These are phyloP conservation scores for Itoplectis maculator DNA, from an alignment of 2,888 invertebrate genomes.

Conservation along the genomic window DNA sequence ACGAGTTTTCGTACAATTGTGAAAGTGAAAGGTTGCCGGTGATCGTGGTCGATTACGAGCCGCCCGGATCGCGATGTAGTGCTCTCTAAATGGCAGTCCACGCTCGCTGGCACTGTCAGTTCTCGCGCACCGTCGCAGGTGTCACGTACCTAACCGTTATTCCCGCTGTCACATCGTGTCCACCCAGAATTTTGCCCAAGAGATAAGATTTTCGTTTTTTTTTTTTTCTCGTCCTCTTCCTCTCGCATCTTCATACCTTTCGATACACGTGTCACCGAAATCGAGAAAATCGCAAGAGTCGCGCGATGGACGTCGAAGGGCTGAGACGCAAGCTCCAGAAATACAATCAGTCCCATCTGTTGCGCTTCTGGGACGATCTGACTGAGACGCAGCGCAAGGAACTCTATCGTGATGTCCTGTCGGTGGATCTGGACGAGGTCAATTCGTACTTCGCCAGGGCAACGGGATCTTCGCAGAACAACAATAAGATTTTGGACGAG, in stretches of 20 bases:
- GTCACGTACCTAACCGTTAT: conserved; percentile 33
- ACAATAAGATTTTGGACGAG: conserved; percentile 90
- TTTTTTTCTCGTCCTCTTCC: neutral
- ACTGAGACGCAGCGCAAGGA: conserved; percentile 87
- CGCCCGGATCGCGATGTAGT: conserved; percentile 59
- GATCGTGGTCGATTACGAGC: conserved; percentile 51
- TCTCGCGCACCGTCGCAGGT: conserved; percentile 55
- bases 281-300: neutral
- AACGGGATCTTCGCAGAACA: conserved; percentile 87
- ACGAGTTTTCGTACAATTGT: conserved; percentile 63
- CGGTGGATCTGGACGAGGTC: conserved; percentile 90
- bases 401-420: conserved; percentile 88
- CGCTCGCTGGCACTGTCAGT: conserved; percentile 65
- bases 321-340: conserved; percentile 73
- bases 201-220: conserved; percentile 18
- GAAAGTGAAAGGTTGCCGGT: conserved; percentile 69
- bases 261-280: neutral
- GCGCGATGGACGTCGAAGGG: conserved; percentile 65
- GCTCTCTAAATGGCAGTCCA: conserved; percentile 63
- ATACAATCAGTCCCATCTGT: conserved; percentile 92
- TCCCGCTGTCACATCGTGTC: conserved; percentile 40
- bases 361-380: conserved; percentile 92
- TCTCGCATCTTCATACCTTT: neutral
- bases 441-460: conserved; percentile 89
- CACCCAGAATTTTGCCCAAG: conserved; percentile 12